Percentiles rank a stretch among this genome's conserved stretches.
These are phyloP conservation scores for Tipula vernalis DNA, from an alignment of 2,888 invertebrate species.

Conservation along the genomic window DNA sequence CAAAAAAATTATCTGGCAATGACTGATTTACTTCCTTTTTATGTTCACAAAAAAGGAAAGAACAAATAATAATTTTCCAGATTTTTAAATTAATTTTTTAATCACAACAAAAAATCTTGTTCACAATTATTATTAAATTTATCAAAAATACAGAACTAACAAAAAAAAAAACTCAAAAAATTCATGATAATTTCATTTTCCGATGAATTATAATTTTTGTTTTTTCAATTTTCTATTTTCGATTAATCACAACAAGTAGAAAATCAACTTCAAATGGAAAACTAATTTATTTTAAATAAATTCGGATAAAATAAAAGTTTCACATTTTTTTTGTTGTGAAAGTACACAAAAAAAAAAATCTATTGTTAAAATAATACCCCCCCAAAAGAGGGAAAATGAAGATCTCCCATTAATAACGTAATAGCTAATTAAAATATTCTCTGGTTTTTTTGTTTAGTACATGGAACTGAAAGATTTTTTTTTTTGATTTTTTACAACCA, in stretches of 20 bases:
- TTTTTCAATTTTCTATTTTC: not conserved
- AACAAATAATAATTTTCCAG: not conserved
- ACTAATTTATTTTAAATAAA: not conserved
- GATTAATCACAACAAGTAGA: not conserved
- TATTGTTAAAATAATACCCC: not conserved
- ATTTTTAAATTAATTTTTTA: not conserved
- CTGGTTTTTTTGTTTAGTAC: not conserved
- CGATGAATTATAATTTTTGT: not conserved
- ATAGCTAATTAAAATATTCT: not conserved
- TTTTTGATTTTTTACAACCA: not conserved
- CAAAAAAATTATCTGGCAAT: not conserved
- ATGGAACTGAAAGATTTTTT: not conserved
- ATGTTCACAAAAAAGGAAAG: not conserved
- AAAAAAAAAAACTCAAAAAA: too few relatives aligned
- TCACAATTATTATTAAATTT: not conserved
- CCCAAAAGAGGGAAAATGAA: not conserved
- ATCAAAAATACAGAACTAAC: not conserved
- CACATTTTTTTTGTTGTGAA: not conserved
- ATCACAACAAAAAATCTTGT: not conserved
- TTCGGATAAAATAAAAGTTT: not conserved
- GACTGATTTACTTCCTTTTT: not conserved
- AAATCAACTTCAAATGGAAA: not conserved
- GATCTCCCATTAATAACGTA: not conserved
- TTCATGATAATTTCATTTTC: not conserved
- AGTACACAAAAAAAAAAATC: not conserved